Evolutionary conservation across 1,140 invertebrate species (phyloP).

Genomic region (Dendrolimus punctatus): DNA sequence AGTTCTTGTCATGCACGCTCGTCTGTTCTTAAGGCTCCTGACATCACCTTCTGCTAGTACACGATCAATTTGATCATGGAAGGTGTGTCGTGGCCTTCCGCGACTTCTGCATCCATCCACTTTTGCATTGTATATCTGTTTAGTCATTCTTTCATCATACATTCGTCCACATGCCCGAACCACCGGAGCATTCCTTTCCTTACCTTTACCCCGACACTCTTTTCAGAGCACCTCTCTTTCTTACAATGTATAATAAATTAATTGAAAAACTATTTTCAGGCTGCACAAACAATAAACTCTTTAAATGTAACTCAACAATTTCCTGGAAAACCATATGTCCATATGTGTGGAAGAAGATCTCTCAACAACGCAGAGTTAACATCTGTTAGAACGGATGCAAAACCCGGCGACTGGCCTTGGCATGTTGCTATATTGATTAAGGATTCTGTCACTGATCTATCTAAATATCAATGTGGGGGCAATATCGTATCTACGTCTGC

Average conservation of each 20-base stretch:
- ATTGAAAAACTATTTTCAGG: conserved; percentile 15
- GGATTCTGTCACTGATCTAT: conserved; percentile 63
- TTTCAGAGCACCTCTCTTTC: too few relatives aligned
- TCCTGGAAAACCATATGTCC: conserved; percentile 17
- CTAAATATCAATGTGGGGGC: conserved; percentile 58
- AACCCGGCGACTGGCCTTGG: conserved; percentile 91
- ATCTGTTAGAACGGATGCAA: conserved; percentile 41
- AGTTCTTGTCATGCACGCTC: too few relatives aligned
- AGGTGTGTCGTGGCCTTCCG: too few relatives aligned
- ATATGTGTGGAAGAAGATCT: conserved; percentile 50
- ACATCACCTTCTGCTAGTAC: too few relatives aligned
- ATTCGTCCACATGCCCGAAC: too few relatives aligned
- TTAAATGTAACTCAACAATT: conserved; percentile 26
- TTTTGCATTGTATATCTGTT: too few relatives aligned
- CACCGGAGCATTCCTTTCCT: too few relatives aligned
- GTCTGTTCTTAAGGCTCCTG: too few relatives aligned
- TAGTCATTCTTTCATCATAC: too few relatives aligned
- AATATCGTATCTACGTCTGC: conserved; percentile 55
- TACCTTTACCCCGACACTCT: too few relatives aligned
- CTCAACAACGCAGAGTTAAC: conserved; percentile 50
- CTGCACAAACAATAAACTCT: conserved; percentile 28
- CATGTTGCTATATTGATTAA: conserved; percentile 86
- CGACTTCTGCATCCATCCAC: too few relatives aligned
- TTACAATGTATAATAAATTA: neutral
- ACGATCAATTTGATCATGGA: too few relatives aligned